phyloP scores from a whole-genome alignment of 1,140 invertebrate genomes.

The Whitmania pigra region DNA sequence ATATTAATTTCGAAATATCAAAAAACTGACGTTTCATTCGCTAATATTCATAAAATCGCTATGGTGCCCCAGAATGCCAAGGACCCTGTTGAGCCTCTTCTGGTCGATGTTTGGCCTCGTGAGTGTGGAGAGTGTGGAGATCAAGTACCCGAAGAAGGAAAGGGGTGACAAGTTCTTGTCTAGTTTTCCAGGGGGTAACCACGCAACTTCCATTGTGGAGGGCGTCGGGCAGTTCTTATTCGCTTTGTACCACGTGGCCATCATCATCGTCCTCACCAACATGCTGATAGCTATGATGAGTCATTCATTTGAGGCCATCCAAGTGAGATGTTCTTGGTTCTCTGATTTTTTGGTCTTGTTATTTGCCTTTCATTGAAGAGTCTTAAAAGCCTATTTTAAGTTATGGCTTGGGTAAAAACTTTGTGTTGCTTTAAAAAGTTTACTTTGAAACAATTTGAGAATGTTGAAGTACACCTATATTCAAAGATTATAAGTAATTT shows the following conservation, averaged over 20 bases:
- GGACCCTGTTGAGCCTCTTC: constrained; percentile 57
- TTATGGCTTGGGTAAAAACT: too few species aligned
- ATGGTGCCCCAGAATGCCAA: constrained; percentile 43
- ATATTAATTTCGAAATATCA: too few species aligned
- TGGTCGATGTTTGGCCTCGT: constrained; percentile 64
- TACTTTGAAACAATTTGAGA: not conserved
- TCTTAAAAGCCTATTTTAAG: too few species aligned
- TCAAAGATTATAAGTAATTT: too few species aligned
- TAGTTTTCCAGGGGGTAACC: constrained; percentile 21
- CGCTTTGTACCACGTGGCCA: constrained; percentile 46
- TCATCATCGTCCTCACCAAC: constrained; percentile 51
- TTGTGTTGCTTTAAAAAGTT: not conserved
- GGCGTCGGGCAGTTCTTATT: constrained; percentile 48
- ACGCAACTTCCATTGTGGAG: constrained; percentile 37
- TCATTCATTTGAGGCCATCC: constrained; percentile 49
- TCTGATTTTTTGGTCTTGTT: too few species aligned
- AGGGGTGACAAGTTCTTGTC: not conserved
- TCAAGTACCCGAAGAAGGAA: constrained; percentile 24
- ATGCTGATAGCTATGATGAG: constrained; percentile 54
- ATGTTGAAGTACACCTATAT: too few species aligned
- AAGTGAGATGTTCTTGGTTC: constrained; percentile 25
- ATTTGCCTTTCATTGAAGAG: too few species aligned
- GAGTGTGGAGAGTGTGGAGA: constrained; percentile 38
- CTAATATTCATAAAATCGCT: too few species aligned
- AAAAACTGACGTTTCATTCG: too few species aligned